phyloP scores from a whole-genome alignment of 1,140 invertebrate genomes.

The Tenebrio molitor region DNA sequence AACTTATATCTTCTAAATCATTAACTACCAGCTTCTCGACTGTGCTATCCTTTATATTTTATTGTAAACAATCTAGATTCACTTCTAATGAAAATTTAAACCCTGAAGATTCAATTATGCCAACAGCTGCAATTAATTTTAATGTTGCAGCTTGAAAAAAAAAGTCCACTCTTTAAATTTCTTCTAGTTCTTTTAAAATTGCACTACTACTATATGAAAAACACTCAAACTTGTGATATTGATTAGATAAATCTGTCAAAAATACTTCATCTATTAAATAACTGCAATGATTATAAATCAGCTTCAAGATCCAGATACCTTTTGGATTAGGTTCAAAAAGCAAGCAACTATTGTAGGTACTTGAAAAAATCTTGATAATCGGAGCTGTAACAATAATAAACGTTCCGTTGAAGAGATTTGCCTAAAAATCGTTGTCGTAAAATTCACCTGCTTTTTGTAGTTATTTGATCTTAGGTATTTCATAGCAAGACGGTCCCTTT shows the following conservation, averaged over 20 bases:
- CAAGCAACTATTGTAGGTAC: not conserved
- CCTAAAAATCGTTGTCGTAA: too few relatives aligned
- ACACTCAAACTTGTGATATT: not conserved
- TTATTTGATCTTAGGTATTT: not conserved
- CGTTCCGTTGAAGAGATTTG: too few relatives aligned
- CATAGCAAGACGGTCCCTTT: too few relatives aligned
- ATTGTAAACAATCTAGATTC: not conserved
- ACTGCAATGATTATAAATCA: conserved; percentile 1
- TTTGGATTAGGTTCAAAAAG: conserved; percentile 1
- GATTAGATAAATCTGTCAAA: conserved; percentile 10
- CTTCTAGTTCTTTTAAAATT: not conserved
- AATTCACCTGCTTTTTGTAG: too few relatives aligned
- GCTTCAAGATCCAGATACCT: not conserved
- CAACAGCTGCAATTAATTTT: too few relatives aligned
- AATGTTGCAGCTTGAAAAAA: too few relatives aligned
- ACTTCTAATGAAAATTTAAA: too few relatives aligned
- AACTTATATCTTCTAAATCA: conserved; percentile 10
- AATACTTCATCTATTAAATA: not conserved
- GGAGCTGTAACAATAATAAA: too few relatives aligned
- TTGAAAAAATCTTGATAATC: too few relatives aligned
- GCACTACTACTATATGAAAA: not conserved
- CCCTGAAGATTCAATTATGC: too few relatives aligned
- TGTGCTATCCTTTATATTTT: not conserved
- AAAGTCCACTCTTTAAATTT: too few relatives aligned
- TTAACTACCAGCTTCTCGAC: conserved; percentile 13